phyloP scores from a whole-genome alignment of 2,888 invertebrate species.

The Lasioglossum malachurum region DNA sequence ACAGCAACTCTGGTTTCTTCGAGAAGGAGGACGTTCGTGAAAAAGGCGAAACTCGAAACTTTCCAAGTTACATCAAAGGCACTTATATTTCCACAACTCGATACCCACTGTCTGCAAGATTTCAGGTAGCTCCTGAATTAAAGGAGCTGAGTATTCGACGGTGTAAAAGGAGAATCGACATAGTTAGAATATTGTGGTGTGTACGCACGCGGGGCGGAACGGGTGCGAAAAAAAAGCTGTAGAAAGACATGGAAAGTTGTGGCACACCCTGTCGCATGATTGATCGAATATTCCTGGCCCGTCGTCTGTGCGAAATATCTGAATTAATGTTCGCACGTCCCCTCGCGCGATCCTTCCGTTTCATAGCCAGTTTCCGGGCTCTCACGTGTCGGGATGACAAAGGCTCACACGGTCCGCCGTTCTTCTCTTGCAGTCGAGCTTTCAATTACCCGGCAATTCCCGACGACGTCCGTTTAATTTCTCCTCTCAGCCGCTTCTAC shows the following conservation, averaged over 20 bases:
- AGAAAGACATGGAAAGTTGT: constrained; percentile 13
- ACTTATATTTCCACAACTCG: too few relatives aligned
- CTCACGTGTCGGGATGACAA: constrained; percentile 70
- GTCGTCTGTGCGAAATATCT: constrained; percentile 63
- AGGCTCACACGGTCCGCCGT: constrained; percentile 70
- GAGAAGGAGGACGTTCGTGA: too few relatives aligned
- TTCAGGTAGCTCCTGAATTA: too few relatives aligned
- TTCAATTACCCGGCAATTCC: constrained; percentile 81
- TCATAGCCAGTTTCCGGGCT: constrained; percentile 67
- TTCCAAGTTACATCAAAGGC: too few relatives aligned
- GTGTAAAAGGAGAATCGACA: not conserved
- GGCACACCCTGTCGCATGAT: constrained; percentile 31
- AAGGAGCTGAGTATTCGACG: too few relatives aligned
- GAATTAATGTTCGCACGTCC: constrained; percentile 70
- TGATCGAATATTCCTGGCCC: constrained; percentile 61
- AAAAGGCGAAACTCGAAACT: too few relatives aligned
- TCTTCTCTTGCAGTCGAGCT: constrained; percentile 74
- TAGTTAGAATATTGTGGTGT: not conserved
- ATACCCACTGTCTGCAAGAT: too few relatives aligned
- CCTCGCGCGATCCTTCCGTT: constrained; percentile 57
- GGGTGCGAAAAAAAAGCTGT: not conserved
- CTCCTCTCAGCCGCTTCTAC: constrained; percentile 59
- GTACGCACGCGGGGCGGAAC: not conserved
- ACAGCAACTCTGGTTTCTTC: too few relatives aligned
- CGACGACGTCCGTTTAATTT: constrained; percentile 77